Base-by-base conservation (phyloP, 2,797 vertebrate genomes). In the Adrianichthys oophorus region DNA sequence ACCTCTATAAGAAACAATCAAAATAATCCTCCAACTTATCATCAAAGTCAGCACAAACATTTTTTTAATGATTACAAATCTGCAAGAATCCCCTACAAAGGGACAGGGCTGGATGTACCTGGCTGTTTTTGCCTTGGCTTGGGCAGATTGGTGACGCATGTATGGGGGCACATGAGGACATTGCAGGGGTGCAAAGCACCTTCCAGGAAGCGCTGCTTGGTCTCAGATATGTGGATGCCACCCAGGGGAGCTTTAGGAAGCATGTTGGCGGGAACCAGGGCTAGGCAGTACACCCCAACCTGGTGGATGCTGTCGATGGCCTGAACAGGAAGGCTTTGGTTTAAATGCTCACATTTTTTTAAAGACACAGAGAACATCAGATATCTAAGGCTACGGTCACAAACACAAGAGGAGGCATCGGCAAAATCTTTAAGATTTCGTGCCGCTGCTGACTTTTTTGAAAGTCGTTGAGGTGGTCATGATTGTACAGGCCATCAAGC, bases 251-350 rank as follows among this genome's bases (percentile, higher is more conserved):
- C 95, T 84, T 98, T 98, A 62, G 96, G 96, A 57, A 98, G 90
- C 1, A 94, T 98, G 90, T 98, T 98, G 62, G 96, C 96, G 21
- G 96, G 96, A 45, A 98, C 96, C 83, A 98, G 85, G 14, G 96
- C 96, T 80, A 98, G 86, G 56, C 96, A 98, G 86, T 98, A 98
- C 29, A 98, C 90, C 7, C 96, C 96, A 1, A 97, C 96, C 85
- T 97, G 96, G 79, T 98, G 96, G 85, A 98, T 98, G 85, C 96
- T 97, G 90, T 98, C 96, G 32, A 98, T 95, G 3, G 96, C 96
- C 96, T 98, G 83, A 65, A 69, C 3, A 68, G 15, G 52, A 29
- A 55, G 12, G 16, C 41, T 18, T 48, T 15, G 1, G 29, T 26
- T 56, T 42, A n/a, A 41, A 37, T 19, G 3, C 41, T 46, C 14